Conservation (phyloP, 2,113 vertebrate genomes). For the Xiphophorus couchianus region DNA sequence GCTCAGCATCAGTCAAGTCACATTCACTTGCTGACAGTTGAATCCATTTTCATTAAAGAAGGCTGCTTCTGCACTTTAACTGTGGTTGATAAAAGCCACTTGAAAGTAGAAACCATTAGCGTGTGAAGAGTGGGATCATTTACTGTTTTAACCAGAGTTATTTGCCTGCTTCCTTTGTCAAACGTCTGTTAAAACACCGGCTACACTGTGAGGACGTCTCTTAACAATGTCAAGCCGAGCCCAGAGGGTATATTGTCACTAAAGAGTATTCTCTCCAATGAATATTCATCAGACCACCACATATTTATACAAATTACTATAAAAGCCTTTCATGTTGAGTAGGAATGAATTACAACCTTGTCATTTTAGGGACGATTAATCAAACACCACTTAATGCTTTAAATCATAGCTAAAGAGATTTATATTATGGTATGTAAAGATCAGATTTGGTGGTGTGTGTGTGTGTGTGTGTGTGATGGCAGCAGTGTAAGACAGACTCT, state of each 20-base stretch:
- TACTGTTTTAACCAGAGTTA: constrained; percentile 39
- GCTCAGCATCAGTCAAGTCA: constrained; percentile 64
- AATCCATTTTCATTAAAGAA: constrained; percentile 64
- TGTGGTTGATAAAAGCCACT: constrained; percentile 59
- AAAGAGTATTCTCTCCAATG: constrained; percentile 43
- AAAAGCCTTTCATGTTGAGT: constrained; percentile 48
- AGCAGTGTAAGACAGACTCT: constrained; percentile 53
- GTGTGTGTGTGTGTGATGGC: constrained; percentile 35
- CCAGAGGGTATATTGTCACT: constrained; percentile 51
- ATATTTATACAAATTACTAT: constrained; percentile 64
- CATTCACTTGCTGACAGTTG: constrained; percentile 54
- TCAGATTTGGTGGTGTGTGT: not conserved
- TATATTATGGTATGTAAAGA: constrained; percentile 26
- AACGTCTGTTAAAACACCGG: constrained; percentile 34
- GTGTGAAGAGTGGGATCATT: constrained; percentile 47
- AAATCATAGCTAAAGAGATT: constrained; percentile 31
- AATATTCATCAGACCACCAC: constrained; percentile 67
- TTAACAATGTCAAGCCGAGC: constrained; percentile 42
- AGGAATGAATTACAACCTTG: constrained; percentile 20
- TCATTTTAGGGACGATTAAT: constrained; percentile 50
- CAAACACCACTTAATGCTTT: constrained; percentile 36
- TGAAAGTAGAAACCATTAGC: constrained; percentile 54
- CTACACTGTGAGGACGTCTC: constrained; percentile 43
- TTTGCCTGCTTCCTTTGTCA: constrained; percentile 47
- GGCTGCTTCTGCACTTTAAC: constrained; percentile 63